Conservation (phyloP, 2,113 vertebrate genomes). For the Budorcas taxicolor region DNA sequence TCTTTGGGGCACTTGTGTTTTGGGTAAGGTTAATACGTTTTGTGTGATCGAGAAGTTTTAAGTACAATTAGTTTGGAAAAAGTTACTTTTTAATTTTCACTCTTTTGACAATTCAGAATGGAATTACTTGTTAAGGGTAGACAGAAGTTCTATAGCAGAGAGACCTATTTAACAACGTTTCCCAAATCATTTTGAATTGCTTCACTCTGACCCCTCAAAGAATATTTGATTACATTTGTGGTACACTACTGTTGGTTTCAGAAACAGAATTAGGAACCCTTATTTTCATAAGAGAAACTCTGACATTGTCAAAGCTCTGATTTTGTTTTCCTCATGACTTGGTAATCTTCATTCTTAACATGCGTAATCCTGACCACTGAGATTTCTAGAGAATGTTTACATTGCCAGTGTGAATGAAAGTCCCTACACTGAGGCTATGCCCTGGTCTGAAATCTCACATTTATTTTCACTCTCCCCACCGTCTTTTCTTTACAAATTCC, state of each 20-base stretch:
- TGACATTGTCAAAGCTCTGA: not conserved
- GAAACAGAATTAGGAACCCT: not conserved
- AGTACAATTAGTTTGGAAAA: not conserved
- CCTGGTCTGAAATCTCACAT: not conserved
- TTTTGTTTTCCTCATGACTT: not conserved
- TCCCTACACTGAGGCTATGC: not conserved
- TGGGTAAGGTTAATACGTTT: not conserved
- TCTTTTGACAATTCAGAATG: not conserved
- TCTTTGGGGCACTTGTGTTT: not conserved
- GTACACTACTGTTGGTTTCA: not conserved
- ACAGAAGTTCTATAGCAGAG: not conserved
- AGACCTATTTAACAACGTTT: not conserved
- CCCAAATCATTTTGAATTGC: not conserved
- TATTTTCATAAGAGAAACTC: not conserved
- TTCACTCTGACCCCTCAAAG: not conserved
- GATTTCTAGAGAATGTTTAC: not conserved
- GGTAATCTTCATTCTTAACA: not conserved
- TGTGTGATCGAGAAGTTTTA: slow-evolving; percentile 3
- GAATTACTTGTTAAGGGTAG: not conserved
- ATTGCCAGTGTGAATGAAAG: not conserved
- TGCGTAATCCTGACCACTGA: not conserved
- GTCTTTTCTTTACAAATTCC: not conserved
- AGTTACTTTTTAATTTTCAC: not conserved
- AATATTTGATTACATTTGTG: not conserved
- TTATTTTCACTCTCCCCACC: not conserved